Evolutionary conservation across 2,888 invertebrate genomes (phyloP), one percentile per base, ranked within the genome.

Genomic region (Diloba caeruleocephala): DNA sequence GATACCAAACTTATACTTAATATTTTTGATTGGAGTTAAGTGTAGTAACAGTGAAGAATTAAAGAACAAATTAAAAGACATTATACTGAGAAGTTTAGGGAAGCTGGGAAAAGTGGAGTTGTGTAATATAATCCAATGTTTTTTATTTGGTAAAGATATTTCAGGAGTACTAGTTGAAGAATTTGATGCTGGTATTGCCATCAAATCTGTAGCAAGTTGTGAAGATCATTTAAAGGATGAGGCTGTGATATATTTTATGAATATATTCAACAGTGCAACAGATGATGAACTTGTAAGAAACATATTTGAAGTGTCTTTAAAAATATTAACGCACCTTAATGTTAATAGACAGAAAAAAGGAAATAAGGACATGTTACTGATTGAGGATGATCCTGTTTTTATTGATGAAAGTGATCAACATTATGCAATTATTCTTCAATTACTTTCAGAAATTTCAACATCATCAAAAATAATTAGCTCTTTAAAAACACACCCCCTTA

Each of bases 381-480:
- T 78, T 31, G 92, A 94, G 76, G 87, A 89, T 50, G 85, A 91
- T 45, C 78, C 85, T 8, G 65, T 82, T 26, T 37, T 87, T 6
- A 55, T 91, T 12, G 73, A 78, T 71, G 71, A 79, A 50, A 57
- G 73, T 55, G 85, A 91, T 81, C 79, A 84, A 60, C 81, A 90
- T 39, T 94, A 94, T 80, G 78, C 92, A 17, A 74, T 84, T 2
- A 87, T 94, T 51, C 89, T 94, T 26, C 93, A 94, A 49, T 63
- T 94, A 31, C 82, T 95, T 14, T 90, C 94, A 49, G 90, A 92
- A 69, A 84, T 95, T 75, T 85, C 94, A 1, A 88, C 88, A 49
- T 87, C 88, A 57, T 84, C 89, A 44, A 86, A 87, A 71, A 80
- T 94, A 21, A 83, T 93, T 29, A 76, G 78, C 39, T 71, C 82